Evolutionary conservation across 1,140 invertebrate species (phyloP).

Genomic region (Pseudomyrmex dendroicus): DNA sequence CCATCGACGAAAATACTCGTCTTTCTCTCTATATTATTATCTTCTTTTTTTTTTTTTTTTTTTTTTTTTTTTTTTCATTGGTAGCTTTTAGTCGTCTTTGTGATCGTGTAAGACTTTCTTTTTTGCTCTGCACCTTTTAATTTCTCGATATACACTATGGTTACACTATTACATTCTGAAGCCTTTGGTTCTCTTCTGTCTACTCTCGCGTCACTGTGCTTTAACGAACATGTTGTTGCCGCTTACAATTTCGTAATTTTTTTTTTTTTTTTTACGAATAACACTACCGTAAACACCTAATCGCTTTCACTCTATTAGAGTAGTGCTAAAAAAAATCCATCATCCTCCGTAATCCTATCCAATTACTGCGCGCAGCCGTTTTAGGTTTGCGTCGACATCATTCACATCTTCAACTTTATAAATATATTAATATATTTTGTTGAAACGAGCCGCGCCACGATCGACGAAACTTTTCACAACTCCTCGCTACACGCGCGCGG

Average conservation of each 20-base stretch:
- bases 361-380: constrained; percentile 33
- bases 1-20: constrained; percentile 17
- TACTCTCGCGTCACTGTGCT: constrained; percentile 4
- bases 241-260: neutral
- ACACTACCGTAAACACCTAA: too few relatives aligned
- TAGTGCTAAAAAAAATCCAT: neutral
- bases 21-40: constrained; percentile 36
- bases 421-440: constrained; percentile 84
- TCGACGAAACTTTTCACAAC: constrained; percentile 43
- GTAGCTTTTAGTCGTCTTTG: constrained; percentile 45
- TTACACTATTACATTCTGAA: constrained; percentile 17
- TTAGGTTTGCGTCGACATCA: constrained; percentile 37
- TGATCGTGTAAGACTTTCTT: constrained; percentile 49
- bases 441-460: constrained; percentile 77
- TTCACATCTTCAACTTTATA: constrained; percentile 67
- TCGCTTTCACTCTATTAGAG: too few relatives aligned
- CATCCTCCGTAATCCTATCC: neutral
- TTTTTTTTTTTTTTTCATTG: constrained; percentile 30
- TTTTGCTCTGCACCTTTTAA: constrained; percentile 29
- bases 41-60: constrained; percentile 19
- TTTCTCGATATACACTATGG: constrained; percentile 10
- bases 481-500: constrained; percentile 63
- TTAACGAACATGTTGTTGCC: constrained; percentile 1
- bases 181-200: constrained; percentile 1
- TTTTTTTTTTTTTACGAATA: too few relatives aligned